Evolutionary conservation across 2,113 vertebrate species (phyloP).

Genomic region (Megaptera novaeangliae): DNA sequence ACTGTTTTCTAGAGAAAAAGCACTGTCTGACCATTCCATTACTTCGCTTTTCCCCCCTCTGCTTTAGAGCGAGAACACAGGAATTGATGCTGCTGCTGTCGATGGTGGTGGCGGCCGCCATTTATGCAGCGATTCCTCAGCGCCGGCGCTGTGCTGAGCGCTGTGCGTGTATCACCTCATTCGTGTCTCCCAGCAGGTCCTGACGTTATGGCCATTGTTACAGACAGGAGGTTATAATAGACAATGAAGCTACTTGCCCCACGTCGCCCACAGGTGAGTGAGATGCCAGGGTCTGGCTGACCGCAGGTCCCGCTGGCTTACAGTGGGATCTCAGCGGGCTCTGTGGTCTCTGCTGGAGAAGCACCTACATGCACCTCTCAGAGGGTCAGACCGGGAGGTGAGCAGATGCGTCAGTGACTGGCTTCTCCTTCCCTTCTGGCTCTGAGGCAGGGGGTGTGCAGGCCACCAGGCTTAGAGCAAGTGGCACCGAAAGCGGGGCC

Average conservation of each 20-base stretch:
- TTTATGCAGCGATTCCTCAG: not conserved
- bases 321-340: not conserved
- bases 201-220: not conserved
- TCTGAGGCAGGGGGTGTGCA: not conserved
- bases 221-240: not conserved
- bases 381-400: not conserved
- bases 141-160: accelerated
- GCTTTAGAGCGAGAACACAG: not conserved
- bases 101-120: accelerated
- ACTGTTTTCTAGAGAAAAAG: not conserved
- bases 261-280: accelerated
- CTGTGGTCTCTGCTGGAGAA: not conserved
- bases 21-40: not conserved
- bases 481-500: not conserved
- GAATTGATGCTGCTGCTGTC: too few species aligned
- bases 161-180: too few species aligned
- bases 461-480: not conserved
- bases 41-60: not conserved
- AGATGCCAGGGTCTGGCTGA: not conserved
- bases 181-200: not conserved
- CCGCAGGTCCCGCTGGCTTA: not conserved
- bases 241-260: not conserved
- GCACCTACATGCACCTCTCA: not conserved
- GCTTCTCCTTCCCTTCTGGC: not conserved
- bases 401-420: not conserved